Evolutionary conservation across 2,888 invertebrate species (phyloP), one percentile per base, ranked within the genome.

Genomic region (Chrysotoxum bicinctum): DNA sequence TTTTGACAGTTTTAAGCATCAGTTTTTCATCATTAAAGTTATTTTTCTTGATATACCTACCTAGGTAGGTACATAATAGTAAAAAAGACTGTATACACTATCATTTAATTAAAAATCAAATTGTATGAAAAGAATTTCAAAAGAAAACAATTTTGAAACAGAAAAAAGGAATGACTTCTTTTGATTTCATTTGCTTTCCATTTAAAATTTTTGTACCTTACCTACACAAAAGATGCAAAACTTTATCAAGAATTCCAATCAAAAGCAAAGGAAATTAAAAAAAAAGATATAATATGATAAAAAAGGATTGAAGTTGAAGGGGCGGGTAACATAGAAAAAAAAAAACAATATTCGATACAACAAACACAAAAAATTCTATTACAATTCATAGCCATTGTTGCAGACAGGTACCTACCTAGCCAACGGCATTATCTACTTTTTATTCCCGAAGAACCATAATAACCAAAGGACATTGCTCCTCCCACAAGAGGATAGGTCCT

Each of bases 401-500:
- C 35, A 64, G 69, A 69, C 79, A 83, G 78, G 83, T 83, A 83
- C 69, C 66, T 72, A 21, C 43, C 50, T 16, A 73, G 50, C 70
- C 40, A 74, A 37, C 73, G 76, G 56, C 54, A 69, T 43, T 68
- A 77, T 43, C 60, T 45, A 48, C 50, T 48, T 81, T 73, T 54
- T 40, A 54, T 26, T 54, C 10, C 7, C 7, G 45, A 56, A 76
- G 26, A 68, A 73, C 56, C 81, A 85, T 77, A 58, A 60, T 40
- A 64, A 54, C 40, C 85, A 73, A 85, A 85, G 85, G 85, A 85
- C 45, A 85, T 85, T 69, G 85, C 85, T 85, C 85, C 85, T 85
- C 85, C 85, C 76, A 85, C 85, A 77, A 76, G 68, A 80, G 85
- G 85, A 81, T 81, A 85, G 85, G 85, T 85, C 85, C 85, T 85